Conservation (phyloP, 2,888 invertebrate genomes). For the Galerucella nymphaeae region DNA sequence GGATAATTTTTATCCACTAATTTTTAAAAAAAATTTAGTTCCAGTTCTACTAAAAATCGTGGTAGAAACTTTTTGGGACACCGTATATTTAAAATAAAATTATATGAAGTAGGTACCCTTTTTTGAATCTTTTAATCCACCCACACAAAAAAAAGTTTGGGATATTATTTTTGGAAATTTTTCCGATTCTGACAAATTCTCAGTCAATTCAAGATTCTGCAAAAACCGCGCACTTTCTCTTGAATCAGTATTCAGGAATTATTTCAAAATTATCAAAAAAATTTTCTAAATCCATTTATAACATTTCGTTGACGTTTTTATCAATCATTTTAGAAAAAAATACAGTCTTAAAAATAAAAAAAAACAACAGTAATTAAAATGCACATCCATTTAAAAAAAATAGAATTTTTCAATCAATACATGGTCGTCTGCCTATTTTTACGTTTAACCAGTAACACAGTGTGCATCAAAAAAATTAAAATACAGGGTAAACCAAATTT, state of each 20-base stretch:
- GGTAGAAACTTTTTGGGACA: too few relatives aligned
- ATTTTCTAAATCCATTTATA: too few relatives aligned
- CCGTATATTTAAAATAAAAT: not conserved
- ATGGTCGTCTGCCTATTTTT: not conserved
- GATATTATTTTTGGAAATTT: not conserved
- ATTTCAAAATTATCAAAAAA: too few relatives aligned
- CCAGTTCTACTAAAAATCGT: too few relatives aligned
- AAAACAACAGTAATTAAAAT: slow-evolving; percentile 27
- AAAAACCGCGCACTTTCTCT: not conserved
- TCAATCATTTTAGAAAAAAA: not conserved
- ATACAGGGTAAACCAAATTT: too few relatives aligned
- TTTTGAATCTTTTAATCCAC: not conserved
- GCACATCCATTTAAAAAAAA: slow-evolving; percentile 20
- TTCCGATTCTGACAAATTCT: slow-evolving; percentile 31
- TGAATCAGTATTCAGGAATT: too few relatives aligned
- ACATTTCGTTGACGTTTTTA: too few relatives aligned
- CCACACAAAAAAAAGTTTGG: too few relatives aligned
- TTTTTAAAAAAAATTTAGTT: too few relatives aligned
- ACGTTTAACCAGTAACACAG: not conserved
- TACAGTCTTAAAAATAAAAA: slow-evolving; percentile 31
- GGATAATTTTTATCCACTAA: too few relatives aligned
- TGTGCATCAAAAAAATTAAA: too few relatives aligned
- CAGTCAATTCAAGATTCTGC: slow-evolving; percentile 6
- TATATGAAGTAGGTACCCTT: not conserved
- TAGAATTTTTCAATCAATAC: slow-evolving; percentile 2